Percentiles rank a stretch among this genome's conserved stretches.
Conservation (phyloP, 2,888 invertebrate genomes). For the Exephanes ischioxanthus region DNA sequence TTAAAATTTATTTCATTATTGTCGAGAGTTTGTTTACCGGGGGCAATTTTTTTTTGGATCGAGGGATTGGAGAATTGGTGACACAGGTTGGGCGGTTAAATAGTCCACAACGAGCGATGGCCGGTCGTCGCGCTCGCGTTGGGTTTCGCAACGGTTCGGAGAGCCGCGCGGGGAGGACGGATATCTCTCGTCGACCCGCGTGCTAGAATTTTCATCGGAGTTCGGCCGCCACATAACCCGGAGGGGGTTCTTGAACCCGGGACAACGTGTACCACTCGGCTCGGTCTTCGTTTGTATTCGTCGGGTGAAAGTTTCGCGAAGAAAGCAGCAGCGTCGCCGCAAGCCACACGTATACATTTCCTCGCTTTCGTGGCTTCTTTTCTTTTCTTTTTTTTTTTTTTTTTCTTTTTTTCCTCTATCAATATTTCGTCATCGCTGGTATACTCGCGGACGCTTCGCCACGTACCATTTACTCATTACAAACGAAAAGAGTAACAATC, state of each 20-base stretch:
- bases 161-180: conserved; percentile 18
- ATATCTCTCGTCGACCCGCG: conserved; percentile 49
- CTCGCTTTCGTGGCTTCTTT: conserved; percentile 68
- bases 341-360: conserved; percentile 46
- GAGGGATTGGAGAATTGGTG: neutral
- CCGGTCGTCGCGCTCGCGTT: conserved; percentile 63
- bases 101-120: conserved; percentile 9
- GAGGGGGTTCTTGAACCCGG: conserved; percentile 71
- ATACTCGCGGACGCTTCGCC: conserved; percentile 81
- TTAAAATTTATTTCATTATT: no score
- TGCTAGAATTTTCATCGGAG: conserved; percentile 62
- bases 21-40: no score
- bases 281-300: conserved; percentile 50
- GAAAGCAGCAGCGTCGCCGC: conserved; percentile 77
- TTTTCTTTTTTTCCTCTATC: conserved; percentile 66
- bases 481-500: conserved; percentile 14
- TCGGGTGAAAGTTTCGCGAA: conserved; percentile 83
- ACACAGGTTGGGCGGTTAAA: neutral
- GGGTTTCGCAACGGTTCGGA: conserved; percentile 59
- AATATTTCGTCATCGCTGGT: conserved; percentile 75
- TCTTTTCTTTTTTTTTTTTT: conserved; percentile 64
- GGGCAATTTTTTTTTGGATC: no score
- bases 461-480: conserved; percentile 22
- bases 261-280: conserved; percentile 13
- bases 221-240: conserved; percentile 22